These are phyloP conservation scores for Sylvicapra grimmia DNA, from an alignment of 2,113 vertebrate genomes.

Conservation along the genomic window DNA sequence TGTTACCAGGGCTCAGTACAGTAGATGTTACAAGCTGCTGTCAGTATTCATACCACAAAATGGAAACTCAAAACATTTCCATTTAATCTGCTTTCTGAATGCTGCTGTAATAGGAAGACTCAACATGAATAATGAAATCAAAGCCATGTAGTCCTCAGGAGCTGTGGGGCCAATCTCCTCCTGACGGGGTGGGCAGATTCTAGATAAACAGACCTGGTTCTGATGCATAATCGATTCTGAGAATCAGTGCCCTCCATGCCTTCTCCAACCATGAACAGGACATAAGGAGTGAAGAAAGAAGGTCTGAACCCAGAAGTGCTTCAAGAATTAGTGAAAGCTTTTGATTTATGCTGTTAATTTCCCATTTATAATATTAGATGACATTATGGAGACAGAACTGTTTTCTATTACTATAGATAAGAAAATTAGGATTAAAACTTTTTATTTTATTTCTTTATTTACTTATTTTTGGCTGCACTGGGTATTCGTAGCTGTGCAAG, in stretches of 20 bases:
- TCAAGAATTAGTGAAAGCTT: not conserved
- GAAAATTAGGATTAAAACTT: not conserved
- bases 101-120: not conserved
- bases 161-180: not conserved
- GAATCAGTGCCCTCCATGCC: not conserved
- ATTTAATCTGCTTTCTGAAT: not conserved
- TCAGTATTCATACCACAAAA: not conserved
- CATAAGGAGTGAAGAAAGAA: not conserved
- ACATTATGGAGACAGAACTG: not conserved
- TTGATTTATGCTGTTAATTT: not conserved
- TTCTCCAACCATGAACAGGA: not conserved
- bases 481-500: not conserved
- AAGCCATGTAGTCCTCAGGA: not conserved
- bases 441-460: not conserved
- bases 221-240: not conserved
- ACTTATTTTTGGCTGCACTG: not conserved
- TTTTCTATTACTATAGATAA: conserved; percentile 41
- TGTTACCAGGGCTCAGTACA: not conserved
- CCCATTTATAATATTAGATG: not conserved
- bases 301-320: not conserved
- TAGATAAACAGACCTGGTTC: not conserved
- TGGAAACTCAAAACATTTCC: not conserved
- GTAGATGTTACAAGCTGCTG: not conserved
- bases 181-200: not conserved
- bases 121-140: not conserved